phyloP scores from a whole-genome alignment of 2,888 invertebrate species.

The Eumacrocentrus americanus region DNA sequence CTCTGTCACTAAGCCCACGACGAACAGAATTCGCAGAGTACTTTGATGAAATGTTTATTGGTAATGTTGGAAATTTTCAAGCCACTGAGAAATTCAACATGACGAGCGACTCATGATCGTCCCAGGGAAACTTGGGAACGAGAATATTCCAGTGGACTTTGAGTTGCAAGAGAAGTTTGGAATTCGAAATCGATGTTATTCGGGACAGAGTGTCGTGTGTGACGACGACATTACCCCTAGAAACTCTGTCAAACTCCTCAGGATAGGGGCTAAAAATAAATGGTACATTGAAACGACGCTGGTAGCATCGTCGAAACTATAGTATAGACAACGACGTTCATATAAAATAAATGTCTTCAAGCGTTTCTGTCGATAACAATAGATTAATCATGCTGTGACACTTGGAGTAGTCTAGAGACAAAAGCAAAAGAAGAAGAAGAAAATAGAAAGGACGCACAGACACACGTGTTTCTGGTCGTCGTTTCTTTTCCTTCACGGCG shows the following conservation, averaged over 20 bases:
- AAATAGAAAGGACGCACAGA: no score
- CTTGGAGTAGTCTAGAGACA: not conserved
- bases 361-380: not conserved
- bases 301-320: not conserved
- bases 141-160: constrained; percentile 10
- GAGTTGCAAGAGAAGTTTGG: not conserved
- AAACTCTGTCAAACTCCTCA: constrained; percentile 12
- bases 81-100: not conserved
- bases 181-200: constrained; percentile 14
- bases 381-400: constrained; percentile 7
- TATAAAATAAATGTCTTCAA: not conserved
- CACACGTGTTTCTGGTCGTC: not conserved
- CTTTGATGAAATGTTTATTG: constrained; percentile 21
- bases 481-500: not conserved
- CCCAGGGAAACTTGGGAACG: not conserved
- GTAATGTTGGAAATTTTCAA: not conserved
- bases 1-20: no score
- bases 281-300: constrained; percentile 1
- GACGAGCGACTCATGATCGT: not conserved
- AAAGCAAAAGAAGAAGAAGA: no score
- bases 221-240: not conserved
- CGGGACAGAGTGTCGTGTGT: constrained; percentile 9
- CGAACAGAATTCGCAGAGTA: no score
- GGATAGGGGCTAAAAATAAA: constrained; percentile 11
- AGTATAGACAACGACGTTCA: constrained; percentile 2